Base-by-base conservation (phyloP, 2,113 vertebrate genomes). In the Cololabis saira region DNA sequence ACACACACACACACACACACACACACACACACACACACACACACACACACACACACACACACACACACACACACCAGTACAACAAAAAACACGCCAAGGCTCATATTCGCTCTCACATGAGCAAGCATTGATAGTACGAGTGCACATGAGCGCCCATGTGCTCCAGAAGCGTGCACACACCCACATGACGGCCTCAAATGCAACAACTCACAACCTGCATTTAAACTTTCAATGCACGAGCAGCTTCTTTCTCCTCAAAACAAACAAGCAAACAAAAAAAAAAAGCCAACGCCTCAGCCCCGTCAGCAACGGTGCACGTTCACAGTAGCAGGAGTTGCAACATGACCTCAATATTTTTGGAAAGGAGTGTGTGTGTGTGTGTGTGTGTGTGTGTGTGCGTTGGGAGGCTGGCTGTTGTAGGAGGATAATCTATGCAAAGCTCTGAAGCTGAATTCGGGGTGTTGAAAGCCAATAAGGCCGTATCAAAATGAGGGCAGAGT, bases 401-500 rank as follows among this genome's bases (percentile, higher is more conserved):
- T 13, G 43, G 43, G 73, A 64, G 71, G 59, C 16, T 48, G 30
- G 79, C 37, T 42, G 73, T 47, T 42, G 60, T 47, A 67, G 43
- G 68, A 45, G 73, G 61, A 70, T 88, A 89, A 89, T 90, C 66
- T 83, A 87, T 85, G 87, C 87, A 84, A 84, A 89, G 74, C 87
- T 88, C 79, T 45, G 70, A 60, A 84, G 71, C 83, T 2, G 71
- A 76, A 68, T 77, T 74, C 76, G 15, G 49, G 62, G 56, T 79
- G 81, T 66, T 78, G 74, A 90, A 89, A 89, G 81, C 87, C 84
- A 90, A 87, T 87, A 90, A 89, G 86, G 85, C 74, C 55, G 68
- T 73, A 86, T 90, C 86, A 87, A 88, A 91, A 89, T 30, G 59
- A 87, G 90, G 87, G 82, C 87, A 89, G 67, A 86, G 87, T 87